phyloP scores from a whole-genome alignment of 2,888 invertebrate genomes.

The Catocala sponsa region DNA sequence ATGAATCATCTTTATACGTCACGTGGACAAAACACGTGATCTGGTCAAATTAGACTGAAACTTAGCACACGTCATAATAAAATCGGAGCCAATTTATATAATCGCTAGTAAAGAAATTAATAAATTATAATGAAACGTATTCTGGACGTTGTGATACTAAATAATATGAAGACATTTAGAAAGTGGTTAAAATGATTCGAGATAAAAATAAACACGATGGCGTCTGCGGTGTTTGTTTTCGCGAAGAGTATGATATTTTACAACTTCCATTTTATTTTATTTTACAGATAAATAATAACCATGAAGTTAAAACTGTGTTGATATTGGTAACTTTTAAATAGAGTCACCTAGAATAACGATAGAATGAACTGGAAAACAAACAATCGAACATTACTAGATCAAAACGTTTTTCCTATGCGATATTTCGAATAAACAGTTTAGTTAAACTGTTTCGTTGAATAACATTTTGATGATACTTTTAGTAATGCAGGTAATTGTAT shows the following conservation, averaged over 20 bases:
- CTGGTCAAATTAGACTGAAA: background rate
- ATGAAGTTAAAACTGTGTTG: background rate
- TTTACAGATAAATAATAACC: background rate
- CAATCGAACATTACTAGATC: too few species aligned
- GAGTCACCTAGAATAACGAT: background rate
- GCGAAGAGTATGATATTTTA: background rate
- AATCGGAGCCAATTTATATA: conserved; percentile 36
- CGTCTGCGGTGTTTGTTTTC: conserved; percentile 10
- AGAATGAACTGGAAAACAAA: background rate
- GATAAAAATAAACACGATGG: conserved; percentile 27
- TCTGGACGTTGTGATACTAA: conserved; percentile 23
- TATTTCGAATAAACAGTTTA: too few species aligned
- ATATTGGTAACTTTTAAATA: background rate
- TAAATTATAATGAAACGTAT: conserved; percentile 27
- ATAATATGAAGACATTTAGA: conserved; percentile 19
- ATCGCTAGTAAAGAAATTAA: conserved; percentile 29
- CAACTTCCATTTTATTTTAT: background rate
- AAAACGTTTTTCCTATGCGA: too few species aligned
- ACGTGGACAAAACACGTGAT: conserved; percentile 56
- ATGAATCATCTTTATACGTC: conserved; percentile 5
- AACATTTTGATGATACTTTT: too few species aligned
- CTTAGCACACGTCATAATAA: conserved; percentile 32
- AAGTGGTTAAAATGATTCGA: conserved; percentile 17
- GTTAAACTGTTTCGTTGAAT: too few species aligned
- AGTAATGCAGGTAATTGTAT: too few species aligned